Evolutionary conservation across 2,113 vertebrate genomes (phyloP).

Genomic region (Myiagra hebetior): DNA sequence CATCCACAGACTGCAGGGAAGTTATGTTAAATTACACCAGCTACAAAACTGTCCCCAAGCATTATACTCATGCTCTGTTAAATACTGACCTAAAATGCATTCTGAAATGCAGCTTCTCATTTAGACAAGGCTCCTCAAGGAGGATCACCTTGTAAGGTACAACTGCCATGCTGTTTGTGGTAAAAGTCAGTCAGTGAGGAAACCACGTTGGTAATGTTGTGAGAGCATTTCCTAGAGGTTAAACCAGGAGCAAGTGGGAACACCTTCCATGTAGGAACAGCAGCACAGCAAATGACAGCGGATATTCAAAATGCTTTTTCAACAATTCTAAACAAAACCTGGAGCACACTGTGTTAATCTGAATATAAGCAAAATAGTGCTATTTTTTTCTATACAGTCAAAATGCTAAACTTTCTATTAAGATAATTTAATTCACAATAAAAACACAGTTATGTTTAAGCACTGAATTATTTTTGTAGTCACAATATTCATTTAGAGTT

Average conservation of each 20-base stretch:
- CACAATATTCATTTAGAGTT: not conserved
- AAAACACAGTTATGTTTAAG: not conserved
- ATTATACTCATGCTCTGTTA: not conserved
- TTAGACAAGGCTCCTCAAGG: not conserved
- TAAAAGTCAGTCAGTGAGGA: not conserved
- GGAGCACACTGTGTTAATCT: not conserved
- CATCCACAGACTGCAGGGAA: not conserved
- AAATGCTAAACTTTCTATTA: not conserved
- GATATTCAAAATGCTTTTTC: not conserved
- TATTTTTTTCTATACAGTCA: not conserved
- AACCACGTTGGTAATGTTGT: not conserved
- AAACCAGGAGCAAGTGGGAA: not conserved
- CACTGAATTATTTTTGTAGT: not conserved
- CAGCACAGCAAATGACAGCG: not conserved
- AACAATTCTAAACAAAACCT: not conserved
- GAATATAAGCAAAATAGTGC: not conserved
- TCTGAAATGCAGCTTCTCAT: not conserved
- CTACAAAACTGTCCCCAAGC: not conserved
- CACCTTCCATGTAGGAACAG: not conserved
- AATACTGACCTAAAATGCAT: not conserved
- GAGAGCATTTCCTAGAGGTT: not conserved
- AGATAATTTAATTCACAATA: not conserved
- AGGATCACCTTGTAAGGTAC: not conserved
- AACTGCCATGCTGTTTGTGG: fast-evolving
- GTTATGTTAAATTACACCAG: not conserved